These are phyloP conservation scores for Mycetomoellerius zeteki DNA, from an alignment of 1,140 invertebrate genomes.

Conservation along the genomic window DNA sequence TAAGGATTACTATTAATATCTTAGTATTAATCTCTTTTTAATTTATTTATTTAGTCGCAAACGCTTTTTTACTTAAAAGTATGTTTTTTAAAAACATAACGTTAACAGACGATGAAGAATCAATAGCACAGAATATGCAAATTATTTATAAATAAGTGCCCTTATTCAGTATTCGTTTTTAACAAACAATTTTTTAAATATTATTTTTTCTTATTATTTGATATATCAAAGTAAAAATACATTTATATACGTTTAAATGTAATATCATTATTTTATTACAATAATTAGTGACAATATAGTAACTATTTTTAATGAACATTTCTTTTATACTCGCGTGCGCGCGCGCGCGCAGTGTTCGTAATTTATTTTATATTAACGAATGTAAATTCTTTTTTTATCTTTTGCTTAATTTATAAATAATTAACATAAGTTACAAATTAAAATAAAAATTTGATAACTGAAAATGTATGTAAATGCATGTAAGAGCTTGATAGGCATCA, in stretches of 20 bases:
- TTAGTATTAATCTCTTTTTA: background rate
- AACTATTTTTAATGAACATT: background rate
- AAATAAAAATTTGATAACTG: background rate
- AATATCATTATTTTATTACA: background rate
- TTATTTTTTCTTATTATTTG: background rate
- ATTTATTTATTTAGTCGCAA: background rate
- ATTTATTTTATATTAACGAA: background rate
- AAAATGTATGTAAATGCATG: conserved; percentile 14
- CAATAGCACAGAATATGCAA: conserved; percentile 79
- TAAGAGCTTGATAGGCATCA: background rate
- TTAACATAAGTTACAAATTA: background rate
- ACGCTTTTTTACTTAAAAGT: background rate
- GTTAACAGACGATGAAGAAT: conserved; percentile 48
- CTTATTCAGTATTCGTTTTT: background rate
- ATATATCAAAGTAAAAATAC: background rate
- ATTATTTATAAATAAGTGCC: background rate
- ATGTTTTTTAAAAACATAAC: background rate
- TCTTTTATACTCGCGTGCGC: background rate
- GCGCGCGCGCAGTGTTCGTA: too few relatives aligned
- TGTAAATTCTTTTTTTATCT: background rate
- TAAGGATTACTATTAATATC: background rate
- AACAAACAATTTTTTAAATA: background rate
- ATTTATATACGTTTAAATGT: background rate
- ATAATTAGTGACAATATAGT: background rate
- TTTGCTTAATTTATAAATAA: background rate